Base-by-base conservation (phyloP, 2,888 invertebrate species). In the Spisula subtruncata region DNA sequence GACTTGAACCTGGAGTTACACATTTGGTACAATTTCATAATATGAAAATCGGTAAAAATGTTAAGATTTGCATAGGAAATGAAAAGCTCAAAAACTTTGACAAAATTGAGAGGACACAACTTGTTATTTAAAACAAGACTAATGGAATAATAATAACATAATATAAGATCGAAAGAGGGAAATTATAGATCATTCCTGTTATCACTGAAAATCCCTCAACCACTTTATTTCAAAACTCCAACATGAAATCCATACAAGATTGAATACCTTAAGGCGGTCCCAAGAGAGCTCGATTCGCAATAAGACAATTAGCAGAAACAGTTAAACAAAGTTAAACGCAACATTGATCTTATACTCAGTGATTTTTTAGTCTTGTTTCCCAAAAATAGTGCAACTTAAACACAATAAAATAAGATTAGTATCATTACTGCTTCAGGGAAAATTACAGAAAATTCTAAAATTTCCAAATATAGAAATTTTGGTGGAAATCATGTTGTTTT, bases 401-500 rank as follows among this genome's bases (percentile, higher is more conserved):
- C 51, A 51, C 16, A 14, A 51, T 51, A 51, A 66, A 66, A 66
- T 25, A 25, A n/a, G n/a, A 66, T 66, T 25, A 66, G 12, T 4
- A n/a, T 25, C 10, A 66, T 66, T 25, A 66, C 60, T n/a, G 60
- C 60, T n/a, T 6, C 25, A 25, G 60, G 25, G 25, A 66, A 25
- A 66, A 66, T 25, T 66, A 66, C 60, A 25, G 10, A 66, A 66
- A 66, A 66, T 66, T 25, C 25, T n/a, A 25, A 25, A 66, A 66
- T 5, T 66, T 66, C 25, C 60, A 66, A 66, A 66, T 66, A 66
- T 66, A 66, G 60, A 10, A 66, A 66, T 66, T 66, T 66, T 66
- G 60, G n/a, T 5, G 25, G 25, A 25, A 25, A 66, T 66, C 60
- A n/a, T 66, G 60, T 10, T 2, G 60, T 66, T 66, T 66, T 25